Percentiles rank a stretch among this genome's conserved stretches.
phyloP scores from a whole-genome alignment of 1,140 invertebrate genomes.

The Oryctes rhinoceros region DNA sequence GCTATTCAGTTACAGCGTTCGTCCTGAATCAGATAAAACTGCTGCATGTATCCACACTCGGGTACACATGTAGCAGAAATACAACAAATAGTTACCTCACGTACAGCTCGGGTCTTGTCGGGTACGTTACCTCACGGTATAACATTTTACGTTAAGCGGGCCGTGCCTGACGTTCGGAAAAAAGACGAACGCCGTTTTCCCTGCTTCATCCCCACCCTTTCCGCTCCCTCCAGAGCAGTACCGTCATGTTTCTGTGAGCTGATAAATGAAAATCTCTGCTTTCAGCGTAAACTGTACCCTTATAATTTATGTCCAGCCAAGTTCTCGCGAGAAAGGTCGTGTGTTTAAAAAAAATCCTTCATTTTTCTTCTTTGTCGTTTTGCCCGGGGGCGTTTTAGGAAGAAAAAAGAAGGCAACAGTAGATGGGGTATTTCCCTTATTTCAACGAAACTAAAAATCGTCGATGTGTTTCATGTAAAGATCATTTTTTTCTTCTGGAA shows the following conservation, averaged over 20 bases:
- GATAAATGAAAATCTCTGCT: conserved; percentile 17
- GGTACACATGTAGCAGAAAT: not conserved
- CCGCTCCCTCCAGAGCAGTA: too few relatives aligned
- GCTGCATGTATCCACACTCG: not conserved
- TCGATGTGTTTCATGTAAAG: too few relatives aligned
- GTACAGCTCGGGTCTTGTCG: not conserved
- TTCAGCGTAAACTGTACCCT: conserved; percentile 4
- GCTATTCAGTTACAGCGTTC: not conserved
- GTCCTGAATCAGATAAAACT: not conserved
- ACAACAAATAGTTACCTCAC: too few relatives aligned
- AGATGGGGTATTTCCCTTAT: too few relatives aligned
- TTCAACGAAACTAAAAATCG: too few relatives aligned
- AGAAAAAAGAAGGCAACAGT: too few relatives aligned
- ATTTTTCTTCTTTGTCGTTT: not conserved
- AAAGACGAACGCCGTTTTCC: not conserved
- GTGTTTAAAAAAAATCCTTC: not conserved
- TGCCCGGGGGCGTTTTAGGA: too few relatives aligned
- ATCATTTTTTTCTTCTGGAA: too few relatives aligned
- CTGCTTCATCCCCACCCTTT: not conserved
- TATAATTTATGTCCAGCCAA: conserved; percentile 6
- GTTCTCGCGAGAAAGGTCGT: not conserved
- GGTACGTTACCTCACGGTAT: not conserved
- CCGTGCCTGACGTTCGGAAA: not conserved
- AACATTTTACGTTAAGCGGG: not conserved
- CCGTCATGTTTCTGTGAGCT: not conserved